Conservation (phyloP, 2,113 vertebrate species). For the Chionodraco myersi region DNA sequence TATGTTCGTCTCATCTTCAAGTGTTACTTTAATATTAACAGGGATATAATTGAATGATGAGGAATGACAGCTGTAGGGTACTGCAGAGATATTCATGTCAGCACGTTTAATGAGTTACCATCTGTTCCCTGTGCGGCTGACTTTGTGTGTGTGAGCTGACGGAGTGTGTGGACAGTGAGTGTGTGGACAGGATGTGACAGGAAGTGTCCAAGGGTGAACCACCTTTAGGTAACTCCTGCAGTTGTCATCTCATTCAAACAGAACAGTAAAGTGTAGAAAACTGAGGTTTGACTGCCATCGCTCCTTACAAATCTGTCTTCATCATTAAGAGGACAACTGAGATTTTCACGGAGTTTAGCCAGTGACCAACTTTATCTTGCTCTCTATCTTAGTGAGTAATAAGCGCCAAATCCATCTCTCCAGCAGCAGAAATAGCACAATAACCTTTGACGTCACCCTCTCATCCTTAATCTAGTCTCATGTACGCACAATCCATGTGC, state of each 20-base stretch:
- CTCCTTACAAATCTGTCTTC: neutral
- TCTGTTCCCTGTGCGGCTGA: slow-evolving; percentile 1
- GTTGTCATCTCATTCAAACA: neutral
- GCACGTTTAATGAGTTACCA: slow-evolving; percentile 31
- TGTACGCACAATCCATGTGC: neutral
- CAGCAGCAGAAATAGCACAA: slow-evolving; percentile 23
- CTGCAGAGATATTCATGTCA: slow-evolving; percentile 16
- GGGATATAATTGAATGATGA: slow-evolving; percentile 6
- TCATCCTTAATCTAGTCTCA: slow-evolving; percentile 36
- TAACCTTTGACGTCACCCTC: slow-evolving; percentile 44
- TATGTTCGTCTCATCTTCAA: neutral
- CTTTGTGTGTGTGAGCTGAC: neutral
- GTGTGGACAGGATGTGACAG: slow-evolving; percentile 30
- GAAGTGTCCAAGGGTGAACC: neutral
- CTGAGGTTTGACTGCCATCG: neutral
- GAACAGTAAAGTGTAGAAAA: neutral
- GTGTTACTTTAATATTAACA: neutral
- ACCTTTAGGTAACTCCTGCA: neutral
- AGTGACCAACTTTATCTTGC: slow-evolving; percentile 3
- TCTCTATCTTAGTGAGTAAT: slow-evolving; percentile 22
- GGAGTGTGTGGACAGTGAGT: neutral
- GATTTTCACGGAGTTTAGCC: neutral
- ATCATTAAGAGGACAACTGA: neutral
- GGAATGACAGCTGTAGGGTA: slow-evolving; percentile 1
- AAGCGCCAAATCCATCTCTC: slow-evolving; percentile 39